Conservation (phyloP, 2,888 invertebrate species). For the Thera obeliscata region DNA sequence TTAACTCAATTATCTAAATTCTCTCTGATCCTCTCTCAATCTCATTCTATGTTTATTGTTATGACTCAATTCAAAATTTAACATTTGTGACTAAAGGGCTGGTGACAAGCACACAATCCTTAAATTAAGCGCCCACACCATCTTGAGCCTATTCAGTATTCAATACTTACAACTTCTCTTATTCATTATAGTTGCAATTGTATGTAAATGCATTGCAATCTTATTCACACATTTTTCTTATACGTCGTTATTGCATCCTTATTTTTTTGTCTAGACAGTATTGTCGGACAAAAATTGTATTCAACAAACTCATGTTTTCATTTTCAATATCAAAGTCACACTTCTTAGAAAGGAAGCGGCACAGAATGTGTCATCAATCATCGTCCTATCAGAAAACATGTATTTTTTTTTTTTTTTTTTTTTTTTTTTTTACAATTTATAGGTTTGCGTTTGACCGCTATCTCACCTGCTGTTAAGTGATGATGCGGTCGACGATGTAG, state of each 20-base stretch:
- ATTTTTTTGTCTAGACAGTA: constrained; percentile 31
- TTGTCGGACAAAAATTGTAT: constrained; percentile 21
- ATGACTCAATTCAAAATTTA: neutral
- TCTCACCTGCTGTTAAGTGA: too few relatives aligned
- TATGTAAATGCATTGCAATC: constrained; percentile 37
- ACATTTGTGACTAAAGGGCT: neutral
- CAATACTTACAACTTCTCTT: constrained; percentile 1
- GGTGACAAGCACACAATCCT: constrained; percentile 7
- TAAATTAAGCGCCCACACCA: constrained; percentile 4
- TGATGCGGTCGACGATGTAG: too few relatives aligned
- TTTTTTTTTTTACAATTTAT: too few relatives aligned
- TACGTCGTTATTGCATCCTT: constrained; percentile 31
- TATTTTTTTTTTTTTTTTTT: neutral
- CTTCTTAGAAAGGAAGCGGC: constrained; percentile 9
- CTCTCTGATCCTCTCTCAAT: too few relatives aligned
- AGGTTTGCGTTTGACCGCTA: too few relatives aligned
- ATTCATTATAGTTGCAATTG: constrained; percentile 32
- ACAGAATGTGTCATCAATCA: constrained; percentile 15
- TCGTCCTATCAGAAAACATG: neutral
- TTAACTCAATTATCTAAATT: too few relatives aligned
- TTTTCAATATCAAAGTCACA: constrained; percentile 11
- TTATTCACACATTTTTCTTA: constrained; percentile 36
- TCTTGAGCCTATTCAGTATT: constrained; percentile 14
- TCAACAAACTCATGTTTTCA: constrained; percentile 16
- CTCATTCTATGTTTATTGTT: too few relatives aligned